Percentiles rank a stretch among this genome's conserved stretches.
Evolutionary conservation across 2,888 invertebrate genomes (phyloP).

Genomic region (Coronaproctus castanopsis): DNA sequence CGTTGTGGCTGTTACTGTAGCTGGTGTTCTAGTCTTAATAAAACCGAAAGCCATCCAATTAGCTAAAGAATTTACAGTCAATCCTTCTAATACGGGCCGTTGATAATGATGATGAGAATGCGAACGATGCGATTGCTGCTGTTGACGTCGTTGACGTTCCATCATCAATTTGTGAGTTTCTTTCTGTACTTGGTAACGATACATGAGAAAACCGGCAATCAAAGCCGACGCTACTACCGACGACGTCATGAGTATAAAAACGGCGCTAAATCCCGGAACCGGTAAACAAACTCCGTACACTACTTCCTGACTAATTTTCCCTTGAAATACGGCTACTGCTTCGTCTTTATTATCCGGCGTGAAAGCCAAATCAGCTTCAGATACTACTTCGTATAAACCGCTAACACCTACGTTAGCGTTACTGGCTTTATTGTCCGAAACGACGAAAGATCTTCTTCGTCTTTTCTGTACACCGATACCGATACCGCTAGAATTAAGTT

Average conservation of each 20-base stretch:
- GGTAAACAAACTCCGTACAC: constrained; percentile 83
- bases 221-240: constrained; percentile 72
- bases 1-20: no score
- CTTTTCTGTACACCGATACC: constrained; percentile 26
- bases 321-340: constrained; percentile 70
- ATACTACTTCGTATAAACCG: constrained; percentile 74
- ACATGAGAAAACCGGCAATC: constrained; percentile 63
- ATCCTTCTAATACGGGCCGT: constrained; percentile 30
- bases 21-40: constrained; percentile 28
- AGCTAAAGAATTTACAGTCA: constrained; percentile 41
- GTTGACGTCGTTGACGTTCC: constrained; percentile 19
- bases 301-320: constrained; percentile 64
- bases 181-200: constrained; percentile 54
- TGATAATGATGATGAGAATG: constrained; percentile 21
- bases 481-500: neutral
- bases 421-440: constrained; percentile 50
- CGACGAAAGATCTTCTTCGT: constrained; percentile 40
- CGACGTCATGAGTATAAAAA: constrained; percentile 69
- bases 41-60: constrained; percentile 52
- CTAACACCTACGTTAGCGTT: constrained; percentile 77
- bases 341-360: constrained; percentile 60
- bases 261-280: constrained; percentile 66
- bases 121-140: constrained; percentile 23
- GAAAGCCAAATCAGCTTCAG: constrained; percentile 76
- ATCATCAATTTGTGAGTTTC: constrained; percentile 29